Evolutionary conservation across 2,888 invertebrate genomes (phyloP).

Genomic region (Diabrotica balteata): DNA sequence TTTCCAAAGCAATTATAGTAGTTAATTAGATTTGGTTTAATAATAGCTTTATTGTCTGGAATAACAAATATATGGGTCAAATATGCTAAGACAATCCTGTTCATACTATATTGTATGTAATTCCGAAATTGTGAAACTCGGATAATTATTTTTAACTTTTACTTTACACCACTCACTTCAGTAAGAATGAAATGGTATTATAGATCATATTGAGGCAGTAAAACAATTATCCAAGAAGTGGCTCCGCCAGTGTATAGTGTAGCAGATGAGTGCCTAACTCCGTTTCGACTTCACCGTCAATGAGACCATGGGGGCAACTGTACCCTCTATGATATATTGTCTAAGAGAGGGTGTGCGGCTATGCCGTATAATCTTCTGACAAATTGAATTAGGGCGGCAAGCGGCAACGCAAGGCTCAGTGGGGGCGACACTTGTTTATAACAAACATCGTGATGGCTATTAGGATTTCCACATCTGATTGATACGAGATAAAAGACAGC

Average conservation of each 20-base stretch:
- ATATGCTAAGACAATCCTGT: too few species aligned
- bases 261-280: conserved; percentile 19
- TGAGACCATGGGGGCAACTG: conserved; percentile 48
- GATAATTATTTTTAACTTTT: too few species aligned
- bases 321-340: conserved; percentile 60
- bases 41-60: too few species aligned
- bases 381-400: conserved; percentile 62
- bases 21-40: too few species aligned
- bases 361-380: conserved; percentile 62
- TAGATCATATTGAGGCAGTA: too few species aligned
- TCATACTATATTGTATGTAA: too few species aligned
- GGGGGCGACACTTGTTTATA: conserved; percentile 61
- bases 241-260: conserved; percentile 17
- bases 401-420: conserved; percentile 46
- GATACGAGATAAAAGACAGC: conserved; percentile 47
- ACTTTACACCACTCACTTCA: too few species aligned
- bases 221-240: neutral
- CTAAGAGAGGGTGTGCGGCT: conserved; percentile 59
- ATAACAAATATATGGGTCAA: too few species aligned
- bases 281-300: conserved; percentile 45
- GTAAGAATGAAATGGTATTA: too few species aligned
- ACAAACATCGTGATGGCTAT: conserved; percentile 60
- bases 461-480: conserved; percentile 56
- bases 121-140: too few species aligned
- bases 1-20: too few species aligned